A percentile compares a stretch with the other conserved stretches of the same genome.
Evolutionary conservation across 2,888 invertebrate species (phyloP).

Genomic region (Acleris holmiana): DNA sequence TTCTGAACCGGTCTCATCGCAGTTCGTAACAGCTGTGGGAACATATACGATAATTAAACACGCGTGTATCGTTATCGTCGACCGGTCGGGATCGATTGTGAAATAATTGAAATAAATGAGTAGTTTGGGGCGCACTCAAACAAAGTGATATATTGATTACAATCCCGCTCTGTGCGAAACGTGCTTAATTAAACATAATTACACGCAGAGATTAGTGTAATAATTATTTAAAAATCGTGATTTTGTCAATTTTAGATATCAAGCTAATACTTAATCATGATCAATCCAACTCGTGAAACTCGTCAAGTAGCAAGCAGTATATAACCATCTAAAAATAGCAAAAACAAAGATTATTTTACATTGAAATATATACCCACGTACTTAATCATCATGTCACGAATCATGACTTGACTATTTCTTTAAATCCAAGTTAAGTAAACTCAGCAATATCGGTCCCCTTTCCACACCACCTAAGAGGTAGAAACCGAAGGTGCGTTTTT

Average conservation of each 20-base stretch:
- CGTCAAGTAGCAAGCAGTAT: no score
- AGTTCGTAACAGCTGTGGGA: conserved; percentile 18
- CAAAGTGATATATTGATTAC: neutral
- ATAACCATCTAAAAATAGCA: neutral
- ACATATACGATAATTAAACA: neutral
- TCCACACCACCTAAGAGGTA: conserved; percentile 82
- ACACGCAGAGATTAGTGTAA: no score
- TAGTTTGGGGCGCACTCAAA: neutral
- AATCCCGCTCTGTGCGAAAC: no score
- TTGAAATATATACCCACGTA: no score
- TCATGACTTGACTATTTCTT: no score
- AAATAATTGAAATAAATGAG: conserved; percentile 18
- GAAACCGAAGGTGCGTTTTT: conserved; percentile 79
- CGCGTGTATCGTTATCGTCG: conserved; percentile 4
- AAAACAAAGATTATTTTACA: neutral
- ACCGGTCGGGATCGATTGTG: conserved; percentile 1
- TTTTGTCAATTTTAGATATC: no score
- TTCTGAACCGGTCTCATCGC: neutral
- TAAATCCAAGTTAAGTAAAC: neutral
- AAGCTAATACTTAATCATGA: no score
- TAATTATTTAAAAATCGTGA: no score
- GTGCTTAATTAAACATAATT: no score
- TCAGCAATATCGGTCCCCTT: conserved; percentile 57
- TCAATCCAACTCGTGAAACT: no score
- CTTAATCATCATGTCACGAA: no score